Base-by-base conservation (phyloP, 1,140 invertebrate species). In the Mercenaria mercenaria region DNA sequence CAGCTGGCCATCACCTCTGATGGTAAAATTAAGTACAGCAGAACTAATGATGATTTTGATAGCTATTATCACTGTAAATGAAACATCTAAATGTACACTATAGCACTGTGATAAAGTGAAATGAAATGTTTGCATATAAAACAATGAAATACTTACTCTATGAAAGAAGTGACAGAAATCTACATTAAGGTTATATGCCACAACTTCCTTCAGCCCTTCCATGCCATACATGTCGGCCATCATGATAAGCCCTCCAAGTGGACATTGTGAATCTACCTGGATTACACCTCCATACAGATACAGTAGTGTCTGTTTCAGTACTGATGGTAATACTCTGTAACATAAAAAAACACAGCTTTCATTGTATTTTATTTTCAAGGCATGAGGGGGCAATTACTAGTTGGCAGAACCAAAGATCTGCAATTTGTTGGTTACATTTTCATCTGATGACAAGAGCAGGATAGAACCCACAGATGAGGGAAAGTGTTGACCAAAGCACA, bases 101-200 rank as follows among this genome's bases (percentile, higher is more conserved):
- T n/a, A n/a, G n/a, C n/a, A n/a, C n/a, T n/a, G n/a, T n/a, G n/a
- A n/a, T n/a, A n/a, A n/a, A n/a, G n/a, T n/a, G n/a, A n/a, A n/a
- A n/a, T n/a, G n/a, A n/a, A n/a, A n/a, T n/a, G n/a, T n/a, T n/a
- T n/a, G n/a, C n/a, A n/a, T n/a, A n/a, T n/a, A n/a, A n/a, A 15
- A 47, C 43, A 47, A 47, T 47, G 15, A 8, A 8, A 8, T 8
- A 29, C 50, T 59, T 67, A 98, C 98, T 96, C 97, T 97, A 93
- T 98, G 98, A 95, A 98, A 99, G 93, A 98, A 97, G 95, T 99
- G 98, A 95, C 98, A 99, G 96, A 98, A 98, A 96, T 98, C 98
- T 8, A 97, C 97, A 96, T 98, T 98, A 10, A 99, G 96, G 0
- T 98, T 98, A 93, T 98, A 98, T 91, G 97, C 97, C 0, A 99